Percentiles rank a stretch among this genome's conserved stretches.
Conservation (phyloP, 92 coral and sea anemone genomes). For the Blastomussa wellsi region DNA sequence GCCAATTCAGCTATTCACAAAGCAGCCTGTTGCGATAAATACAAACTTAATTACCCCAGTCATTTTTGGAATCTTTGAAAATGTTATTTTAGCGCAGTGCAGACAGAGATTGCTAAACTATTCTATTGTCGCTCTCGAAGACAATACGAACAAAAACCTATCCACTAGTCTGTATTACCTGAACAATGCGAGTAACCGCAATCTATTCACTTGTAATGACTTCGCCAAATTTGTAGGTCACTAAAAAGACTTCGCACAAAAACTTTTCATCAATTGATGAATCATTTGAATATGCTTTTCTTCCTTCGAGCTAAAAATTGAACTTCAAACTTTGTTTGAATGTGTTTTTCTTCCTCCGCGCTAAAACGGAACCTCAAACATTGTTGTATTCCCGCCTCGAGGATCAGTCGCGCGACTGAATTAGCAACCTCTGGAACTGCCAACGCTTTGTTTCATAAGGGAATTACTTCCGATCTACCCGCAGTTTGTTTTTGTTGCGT, state of each 20-base stretch:
- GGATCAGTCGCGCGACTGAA: too few species aligned
- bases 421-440: neutral
- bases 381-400: neutral
- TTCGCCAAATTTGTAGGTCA: neutral
- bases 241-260: neutral
- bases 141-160: neutral
- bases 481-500: constrained; percentile 26
- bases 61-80: neutral
- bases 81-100: neutral
- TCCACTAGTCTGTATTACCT: neutral
- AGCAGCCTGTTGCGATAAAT: neutral
- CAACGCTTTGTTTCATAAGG: neutral
- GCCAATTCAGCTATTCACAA: neutral
- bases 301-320: neutral
- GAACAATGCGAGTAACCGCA: neutral
- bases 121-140: neutral
- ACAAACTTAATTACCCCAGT: neutral
- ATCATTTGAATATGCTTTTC: neutral
- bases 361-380: neutral
- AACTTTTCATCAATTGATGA: neutral
- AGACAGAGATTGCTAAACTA: neutral
- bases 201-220: neutral
- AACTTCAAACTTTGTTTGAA: neutral
- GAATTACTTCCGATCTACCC: constrained; percentile 3
- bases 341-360: neutral